Conservation (phyloP, 2,113 vertebrate genomes). For the Antechinus stuartii region DNA sequence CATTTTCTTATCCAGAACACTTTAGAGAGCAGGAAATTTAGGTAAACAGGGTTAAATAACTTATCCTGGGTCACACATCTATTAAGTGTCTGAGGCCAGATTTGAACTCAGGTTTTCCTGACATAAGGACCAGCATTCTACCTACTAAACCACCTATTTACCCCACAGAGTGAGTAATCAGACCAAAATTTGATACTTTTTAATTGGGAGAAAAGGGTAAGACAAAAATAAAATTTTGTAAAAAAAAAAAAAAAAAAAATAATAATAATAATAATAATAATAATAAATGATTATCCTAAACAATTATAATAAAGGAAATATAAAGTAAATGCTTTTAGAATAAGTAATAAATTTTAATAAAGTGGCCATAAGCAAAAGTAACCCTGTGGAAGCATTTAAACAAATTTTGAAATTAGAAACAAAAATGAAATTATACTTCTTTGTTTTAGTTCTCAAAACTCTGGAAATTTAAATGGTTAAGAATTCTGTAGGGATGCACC, state of each 20-base stretch:
- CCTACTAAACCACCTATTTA: background rate
- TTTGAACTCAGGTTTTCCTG: no score
- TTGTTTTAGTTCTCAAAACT: conserved; percentile 18
- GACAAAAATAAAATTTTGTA: background rate
- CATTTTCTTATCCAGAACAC: no score
- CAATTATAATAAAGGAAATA: background rate
- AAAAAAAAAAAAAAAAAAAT: background rate
- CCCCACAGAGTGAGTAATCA: background rate
- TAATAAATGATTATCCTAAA: background rate
- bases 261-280: no score
- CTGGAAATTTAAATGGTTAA: background rate
- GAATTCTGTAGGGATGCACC: conserved; percentile 46
- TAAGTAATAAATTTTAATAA: background rate
- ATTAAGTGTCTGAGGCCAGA: no score
- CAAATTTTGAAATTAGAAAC: conserved; percentile 28
- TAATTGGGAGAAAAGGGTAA: background rate
- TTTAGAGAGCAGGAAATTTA: no score
- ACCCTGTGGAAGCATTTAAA: conserved; percentile 6
- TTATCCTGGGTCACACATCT: no score
- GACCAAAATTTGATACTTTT: background rate
- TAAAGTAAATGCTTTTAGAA: background rate
- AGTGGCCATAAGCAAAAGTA: background rate
- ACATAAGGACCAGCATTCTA: no score
- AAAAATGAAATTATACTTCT: conserved; percentile 23
- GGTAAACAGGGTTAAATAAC: no score